A percentile compares a stretch with the other conserved stretches of the same genome.
Conservation (phyloP, 2,888 invertebrate genomes). For the Drosophila macrothrix region DNA sequence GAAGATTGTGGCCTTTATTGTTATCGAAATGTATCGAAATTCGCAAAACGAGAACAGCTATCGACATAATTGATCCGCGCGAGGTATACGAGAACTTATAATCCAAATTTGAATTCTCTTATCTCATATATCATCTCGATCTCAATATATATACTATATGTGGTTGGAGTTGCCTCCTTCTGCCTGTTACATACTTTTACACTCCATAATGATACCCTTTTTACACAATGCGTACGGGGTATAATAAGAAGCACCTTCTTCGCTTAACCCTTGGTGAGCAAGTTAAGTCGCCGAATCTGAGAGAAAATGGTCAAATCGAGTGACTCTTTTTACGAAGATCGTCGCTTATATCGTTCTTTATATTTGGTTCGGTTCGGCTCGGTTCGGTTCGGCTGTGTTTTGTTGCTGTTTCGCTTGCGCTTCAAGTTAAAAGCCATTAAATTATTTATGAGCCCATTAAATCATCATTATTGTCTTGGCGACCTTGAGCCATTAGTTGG, state of each 20-base stretch:
- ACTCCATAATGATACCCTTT: not conserved
- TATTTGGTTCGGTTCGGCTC: conserved; percentile 5
- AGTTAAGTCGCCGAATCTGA: not conserved
- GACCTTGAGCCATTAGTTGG: conserved; percentile 82
- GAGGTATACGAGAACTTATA: not conserved
- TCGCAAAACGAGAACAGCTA: not conserved
- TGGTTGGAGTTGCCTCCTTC: not conserved
- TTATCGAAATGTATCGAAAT: not conserved
- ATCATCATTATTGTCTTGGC: conserved; percentile 84
- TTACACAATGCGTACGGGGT: not conserved
- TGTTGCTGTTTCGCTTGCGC: conserved; percentile 15
- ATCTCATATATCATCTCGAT: too few relatives aligned
- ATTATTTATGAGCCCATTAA: conserved; percentile 84
- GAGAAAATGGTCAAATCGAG: not conserved
- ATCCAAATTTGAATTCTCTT: not conserved
- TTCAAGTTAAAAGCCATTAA: conserved; percentile 82
- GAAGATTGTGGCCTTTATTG: not conserved
- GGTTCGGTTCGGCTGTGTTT: conserved; percentile 4
- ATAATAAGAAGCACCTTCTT: not conserved
- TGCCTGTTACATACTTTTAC: not conserved
- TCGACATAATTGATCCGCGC: not conserved
- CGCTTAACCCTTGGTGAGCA: conserved; percentile 26
- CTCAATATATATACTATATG: not conserved
- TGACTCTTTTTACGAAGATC: conserved; percentile 28
- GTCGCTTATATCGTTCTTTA: conserved; percentile 15